Base-by-base conservation (phyloP, 2,797 vertebrate genomes). In the Serranus cabrilla region DNA sequence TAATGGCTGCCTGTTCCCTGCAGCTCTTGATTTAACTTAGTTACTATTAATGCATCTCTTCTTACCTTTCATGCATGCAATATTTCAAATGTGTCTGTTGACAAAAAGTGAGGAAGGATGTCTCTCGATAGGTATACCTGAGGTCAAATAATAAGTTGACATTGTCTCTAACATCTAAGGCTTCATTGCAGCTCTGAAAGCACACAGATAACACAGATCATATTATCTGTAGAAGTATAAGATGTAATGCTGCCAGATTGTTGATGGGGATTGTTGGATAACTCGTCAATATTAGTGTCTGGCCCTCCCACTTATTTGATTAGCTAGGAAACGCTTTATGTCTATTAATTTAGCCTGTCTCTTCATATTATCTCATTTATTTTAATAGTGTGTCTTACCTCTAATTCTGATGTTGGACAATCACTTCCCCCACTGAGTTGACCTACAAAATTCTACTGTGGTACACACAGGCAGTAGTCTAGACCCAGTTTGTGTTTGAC, bases 401-500 rank as follows among this genome's bases (percentile, higher is more conserved):
- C 11, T 17, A 13, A 23, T 39, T 58, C 6, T 21, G 2, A 39
- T 64, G 9, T 55, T 37, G 9, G n/a, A 25, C 52, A 45, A 3
- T 37, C 13, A 17, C 14, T 37, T 49, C 18, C 56, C 27, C 12
- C 11, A 34, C 21, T 4, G 42, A 27, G 25, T 2, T 52, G 58
- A 73, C 50, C 13, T 57, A 42, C 27, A 62, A 52, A 57, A 60
- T 20, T 4, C 14, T 49, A 4, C 59, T n/a, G 27, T 61, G 8
- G 2, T 13, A 17, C 46, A 43, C 16, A 17, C 45, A 60, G 34
- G 40, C 27, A 55, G 49, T 3, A 21, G 63, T 64, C 39, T 7
- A 50, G 51, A 71, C 39, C 4, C 18, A 40, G 20, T 43, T 39
- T 68, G 17, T 27, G 31, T 66, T 74, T 70, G 27, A 45, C 51